Percentiles rank a stretch among this genome's conserved stretches.
Conservation (phyloP, 1,140 invertebrate genomes). For the Dufourea novaeangliae region DNA sequence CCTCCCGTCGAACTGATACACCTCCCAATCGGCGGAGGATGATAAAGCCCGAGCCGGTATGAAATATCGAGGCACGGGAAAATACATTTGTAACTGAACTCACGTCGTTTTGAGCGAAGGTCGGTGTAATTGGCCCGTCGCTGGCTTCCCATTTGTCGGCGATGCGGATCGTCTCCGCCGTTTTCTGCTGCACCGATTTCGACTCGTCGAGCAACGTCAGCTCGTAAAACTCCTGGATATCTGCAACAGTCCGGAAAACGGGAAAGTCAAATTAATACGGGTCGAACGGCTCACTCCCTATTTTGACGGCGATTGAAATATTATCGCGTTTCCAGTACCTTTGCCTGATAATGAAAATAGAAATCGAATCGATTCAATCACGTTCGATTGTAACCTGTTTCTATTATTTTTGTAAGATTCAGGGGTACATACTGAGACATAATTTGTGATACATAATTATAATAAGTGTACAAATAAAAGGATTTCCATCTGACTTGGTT, state of each 20-base stretch:
- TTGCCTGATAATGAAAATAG: background rate
- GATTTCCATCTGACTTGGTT: too few relatives aligned
- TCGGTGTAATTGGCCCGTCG: conserved; percentile 85
- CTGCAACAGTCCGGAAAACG: conserved; percentile 84
- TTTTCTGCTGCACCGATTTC: conserved; percentile 97
- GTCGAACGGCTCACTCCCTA: background rate
- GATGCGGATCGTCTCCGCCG: conserved; percentile 96
- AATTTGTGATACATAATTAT: too few relatives aligned
- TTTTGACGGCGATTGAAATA: background rate
- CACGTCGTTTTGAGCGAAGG: conserved; percentile 85
- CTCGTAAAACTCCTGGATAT: conserved; percentile 99
- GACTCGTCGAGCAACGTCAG: conserved; percentile 96
- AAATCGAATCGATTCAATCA: background rate
- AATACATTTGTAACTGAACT: conserved; percentile 72
- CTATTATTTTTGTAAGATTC: too few relatives aligned
- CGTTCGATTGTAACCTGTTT: background rate
- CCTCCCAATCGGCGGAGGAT: background rate
- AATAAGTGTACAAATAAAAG: too few relatives aligned
- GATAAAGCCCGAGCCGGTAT: background rate
- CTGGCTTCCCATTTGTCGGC: conserved; percentile 96
- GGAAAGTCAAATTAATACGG: conserved; percentile 50
- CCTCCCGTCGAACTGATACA: too few relatives aligned
- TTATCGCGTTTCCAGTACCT: background rate
- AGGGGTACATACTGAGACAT: too few relatives aligned
- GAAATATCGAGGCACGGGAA: conserved; percentile 21